Evolutionary conservation across 2,797 vertebrate species (phyloP).

Genomic region (Hafferia zeledoni): DNA sequence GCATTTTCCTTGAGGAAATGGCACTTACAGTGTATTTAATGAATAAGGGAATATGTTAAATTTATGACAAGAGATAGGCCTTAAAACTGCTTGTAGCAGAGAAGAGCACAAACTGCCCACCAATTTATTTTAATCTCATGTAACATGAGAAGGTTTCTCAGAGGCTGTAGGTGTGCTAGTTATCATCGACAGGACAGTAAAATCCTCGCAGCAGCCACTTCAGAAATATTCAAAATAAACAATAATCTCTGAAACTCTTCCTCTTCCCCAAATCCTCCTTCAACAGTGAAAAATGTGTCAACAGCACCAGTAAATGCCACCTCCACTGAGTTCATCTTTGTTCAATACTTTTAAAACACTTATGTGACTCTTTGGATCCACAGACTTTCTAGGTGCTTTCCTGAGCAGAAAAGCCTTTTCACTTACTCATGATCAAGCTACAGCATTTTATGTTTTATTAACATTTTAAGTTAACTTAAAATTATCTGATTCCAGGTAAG

Average conservation of each 20-base stretch:
- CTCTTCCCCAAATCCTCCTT: not conserved
- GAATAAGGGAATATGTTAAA: not conserved
- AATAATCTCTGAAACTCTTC: not conserved
- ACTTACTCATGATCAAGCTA: not conserved
- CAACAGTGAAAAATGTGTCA: not conserved
- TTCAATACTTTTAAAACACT: not conserved
- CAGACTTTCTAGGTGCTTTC: not conserved
- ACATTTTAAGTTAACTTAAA: not conserved
- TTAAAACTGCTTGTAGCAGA: not conserved
- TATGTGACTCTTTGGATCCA: not conserved
- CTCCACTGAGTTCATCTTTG: not conserved
- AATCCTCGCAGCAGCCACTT: not conserved
- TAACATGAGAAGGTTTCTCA: not conserved
- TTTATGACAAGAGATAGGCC: not conserved
- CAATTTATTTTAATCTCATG: not conserved
- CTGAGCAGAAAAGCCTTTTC: not conserved
- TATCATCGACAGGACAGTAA: not conserved
- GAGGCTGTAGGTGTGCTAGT: not conserved
- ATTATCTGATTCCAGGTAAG: not conserved
- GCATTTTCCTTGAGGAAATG: slow-evolving; percentile 27
- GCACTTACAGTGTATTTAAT: not conserved
- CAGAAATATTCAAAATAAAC: not conserved
- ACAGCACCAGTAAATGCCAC: not conserved
- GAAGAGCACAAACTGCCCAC: not conserved
- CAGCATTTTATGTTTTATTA: not conserved